Conservation (phyloP, 2,113 vertebrate genomes). For the Girardinichthys multiradiatus region DNA sequence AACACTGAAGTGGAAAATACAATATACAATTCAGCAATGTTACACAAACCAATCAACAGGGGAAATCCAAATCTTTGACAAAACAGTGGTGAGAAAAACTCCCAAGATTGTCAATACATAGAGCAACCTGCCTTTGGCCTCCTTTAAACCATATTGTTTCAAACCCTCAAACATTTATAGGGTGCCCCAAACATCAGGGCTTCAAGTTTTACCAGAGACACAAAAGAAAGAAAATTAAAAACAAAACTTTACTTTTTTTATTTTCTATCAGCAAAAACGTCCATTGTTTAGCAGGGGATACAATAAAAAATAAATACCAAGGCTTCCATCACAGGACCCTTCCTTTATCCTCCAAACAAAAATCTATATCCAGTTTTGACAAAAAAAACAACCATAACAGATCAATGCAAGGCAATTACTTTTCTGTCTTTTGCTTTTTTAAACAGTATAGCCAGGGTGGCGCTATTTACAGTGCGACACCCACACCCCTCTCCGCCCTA, state of each 20-base stretch:
- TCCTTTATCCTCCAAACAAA: slow-evolving; percentile 43
- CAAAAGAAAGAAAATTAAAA: slow-evolving; percentile 30
- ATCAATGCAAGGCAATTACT: slow-evolving; percentile 75
- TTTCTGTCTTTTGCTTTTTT: slow-evolving; percentile 52
- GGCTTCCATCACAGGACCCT: slow-evolving; percentile 24
- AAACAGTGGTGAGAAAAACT: slow-evolving; percentile 23
- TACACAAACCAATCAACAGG: too few species aligned
- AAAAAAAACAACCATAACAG: slow-evolving; percentile 57
- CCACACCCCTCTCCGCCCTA: slow-evolving; percentile 55
- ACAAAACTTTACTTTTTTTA: slow-evolving; percentile 59
- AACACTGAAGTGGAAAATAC: neutral
- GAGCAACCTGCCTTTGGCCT: neutral
- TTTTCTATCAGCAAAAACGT: slow-evolving; percentile 62
- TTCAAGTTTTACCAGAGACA: slow-evolving; percentile 71
- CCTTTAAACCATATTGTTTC: slow-evolving; percentile 7
- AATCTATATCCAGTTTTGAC: slow-evolving; percentile 45
- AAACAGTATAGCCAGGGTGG: slow-evolving; percentile 67
- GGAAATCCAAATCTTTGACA: neutral
- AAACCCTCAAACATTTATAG: slow-evolving; percentile 28
- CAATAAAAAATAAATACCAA: slow-evolving; percentile 39
- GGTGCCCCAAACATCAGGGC: neutral
- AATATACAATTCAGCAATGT: too few species aligned
- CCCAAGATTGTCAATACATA: slow-evolving; percentile 62
- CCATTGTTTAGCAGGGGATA: slow-evolving; percentile 61
- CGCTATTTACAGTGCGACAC: slow-evolving; percentile 72